These are phyloP conservation scores for Aphodius granarius DNA, from an alignment of 2,888 invertebrate species.

Conservation along the genomic window DNA sequence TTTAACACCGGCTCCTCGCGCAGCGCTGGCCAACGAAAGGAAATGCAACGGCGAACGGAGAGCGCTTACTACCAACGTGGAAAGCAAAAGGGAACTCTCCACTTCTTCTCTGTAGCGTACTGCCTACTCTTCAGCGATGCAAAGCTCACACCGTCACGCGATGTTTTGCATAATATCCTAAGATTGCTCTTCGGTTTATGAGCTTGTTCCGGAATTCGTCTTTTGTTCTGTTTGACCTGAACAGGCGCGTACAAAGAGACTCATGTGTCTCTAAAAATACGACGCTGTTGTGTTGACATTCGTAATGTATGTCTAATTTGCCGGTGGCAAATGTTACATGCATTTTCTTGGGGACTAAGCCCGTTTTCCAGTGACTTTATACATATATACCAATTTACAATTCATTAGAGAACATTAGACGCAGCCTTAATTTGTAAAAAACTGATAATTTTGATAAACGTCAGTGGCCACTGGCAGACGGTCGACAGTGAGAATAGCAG, in stretches of 20 bases:
- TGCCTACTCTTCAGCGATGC: not conserved
- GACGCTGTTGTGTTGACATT: too few species aligned
- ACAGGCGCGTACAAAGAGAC: not conserved
- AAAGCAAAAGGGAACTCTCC: constrained; percentile 12
- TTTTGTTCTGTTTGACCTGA: not conserved
- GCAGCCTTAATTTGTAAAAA: too few species aligned
- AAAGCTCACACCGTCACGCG: not conserved
- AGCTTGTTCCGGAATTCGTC: not conserved
- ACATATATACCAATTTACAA: too few species aligned
- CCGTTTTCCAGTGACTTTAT: too few species aligned
- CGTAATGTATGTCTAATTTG: too few species aligned
- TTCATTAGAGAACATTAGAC: too few species aligned
- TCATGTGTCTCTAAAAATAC: not conserved
- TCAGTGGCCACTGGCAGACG: too few species aligned
- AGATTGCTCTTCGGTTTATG: not conserved
- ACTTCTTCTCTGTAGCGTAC: not conserved
- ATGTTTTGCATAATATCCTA: not conserved
- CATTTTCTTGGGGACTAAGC: too few species aligned
- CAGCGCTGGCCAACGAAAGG: not conserved
- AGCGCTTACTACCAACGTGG: not conserved
- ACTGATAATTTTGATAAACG: too few species aligned
- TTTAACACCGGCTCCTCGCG: not conserved
- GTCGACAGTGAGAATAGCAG: too few species aligned
- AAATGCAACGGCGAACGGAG: not conserved
- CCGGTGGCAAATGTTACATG: too few species aligned